Conservation (phyloP, 2,113 vertebrate genomes). For the Tapirus terrestris region DNA sequence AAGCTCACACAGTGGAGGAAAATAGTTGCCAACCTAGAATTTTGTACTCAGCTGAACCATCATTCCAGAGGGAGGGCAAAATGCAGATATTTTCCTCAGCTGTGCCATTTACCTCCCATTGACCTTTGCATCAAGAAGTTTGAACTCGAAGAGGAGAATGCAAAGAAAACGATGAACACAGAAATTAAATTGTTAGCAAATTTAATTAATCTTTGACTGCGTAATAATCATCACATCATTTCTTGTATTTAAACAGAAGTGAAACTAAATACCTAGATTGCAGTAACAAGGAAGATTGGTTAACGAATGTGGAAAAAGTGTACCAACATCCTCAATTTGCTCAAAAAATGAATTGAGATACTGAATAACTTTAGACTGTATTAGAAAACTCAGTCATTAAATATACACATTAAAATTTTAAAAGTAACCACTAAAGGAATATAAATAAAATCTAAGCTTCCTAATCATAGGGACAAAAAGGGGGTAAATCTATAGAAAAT, state of each 20-base stretch:
- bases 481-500: background rate
- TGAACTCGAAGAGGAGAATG: background rate
- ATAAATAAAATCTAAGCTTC: conserved; percentile 16
- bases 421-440: conserved; percentile 5
- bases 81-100: background rate
- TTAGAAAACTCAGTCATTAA: background rate
- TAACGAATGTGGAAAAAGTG: background rate
- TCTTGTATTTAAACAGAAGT: background rate
- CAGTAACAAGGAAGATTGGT: background rate
- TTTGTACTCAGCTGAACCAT: background rate
- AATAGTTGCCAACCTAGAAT: background rate
- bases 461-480: background rate
- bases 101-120: background rate
- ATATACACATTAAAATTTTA: background rate
- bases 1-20: background rate
- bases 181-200: background rate
- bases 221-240: background rate
- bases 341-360: background rate
- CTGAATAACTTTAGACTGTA: background rate
- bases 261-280: background rate
- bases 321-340: background rate
- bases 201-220: background rate
- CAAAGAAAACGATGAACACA: background rate
- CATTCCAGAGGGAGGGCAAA: background rate
- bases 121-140: background rate